phyloP scores from a whole-genome alignment of 2,113 vertebrate genomes.

The Ploceus nigricollis region DNA sequence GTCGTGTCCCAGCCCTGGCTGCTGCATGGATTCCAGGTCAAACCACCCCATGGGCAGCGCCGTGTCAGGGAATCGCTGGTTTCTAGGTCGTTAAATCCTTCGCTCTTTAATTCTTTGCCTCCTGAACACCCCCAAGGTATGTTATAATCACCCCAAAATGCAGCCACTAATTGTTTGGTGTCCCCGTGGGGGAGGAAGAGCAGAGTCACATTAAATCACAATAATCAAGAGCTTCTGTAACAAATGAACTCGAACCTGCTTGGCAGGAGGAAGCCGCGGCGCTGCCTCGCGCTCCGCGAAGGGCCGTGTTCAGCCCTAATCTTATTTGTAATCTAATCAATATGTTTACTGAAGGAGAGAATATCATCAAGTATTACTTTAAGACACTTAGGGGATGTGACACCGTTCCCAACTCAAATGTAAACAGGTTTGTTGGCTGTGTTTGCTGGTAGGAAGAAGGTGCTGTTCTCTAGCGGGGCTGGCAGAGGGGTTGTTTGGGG shows the following conservation, averaged over 20 bases:
- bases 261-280: not conserved
- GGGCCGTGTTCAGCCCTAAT: conserved; percentile 14
- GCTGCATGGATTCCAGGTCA: not conserved
- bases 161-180: not conserved
- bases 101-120: not conserved
- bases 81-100: not conserved
- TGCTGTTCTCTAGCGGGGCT: accelerated
- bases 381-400: conserved; percentile 46
- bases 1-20: not conserved
- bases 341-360: conserved; percentile 64
- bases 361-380: conserved; percentile 57
- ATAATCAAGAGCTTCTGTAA: not conserved
- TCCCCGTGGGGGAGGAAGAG: not conserved
- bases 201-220: not conserved
- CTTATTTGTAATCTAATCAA: conserved; percentile 65
- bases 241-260: not conserved
- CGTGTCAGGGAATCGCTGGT: not conserved
- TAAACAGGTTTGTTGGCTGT: not conserved
- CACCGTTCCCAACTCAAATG: not conserved
- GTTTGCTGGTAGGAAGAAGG: not conserved
- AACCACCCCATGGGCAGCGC: not conserved
- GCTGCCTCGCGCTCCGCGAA: not conserved
- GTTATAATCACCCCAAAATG: conserved; percentile 44
- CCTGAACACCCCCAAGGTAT: not conserved
- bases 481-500: not conserved